Base-by-base conservation (phyloP, 1,140 invertebrate genomes). In the Glossosoma conforme region DNA sequence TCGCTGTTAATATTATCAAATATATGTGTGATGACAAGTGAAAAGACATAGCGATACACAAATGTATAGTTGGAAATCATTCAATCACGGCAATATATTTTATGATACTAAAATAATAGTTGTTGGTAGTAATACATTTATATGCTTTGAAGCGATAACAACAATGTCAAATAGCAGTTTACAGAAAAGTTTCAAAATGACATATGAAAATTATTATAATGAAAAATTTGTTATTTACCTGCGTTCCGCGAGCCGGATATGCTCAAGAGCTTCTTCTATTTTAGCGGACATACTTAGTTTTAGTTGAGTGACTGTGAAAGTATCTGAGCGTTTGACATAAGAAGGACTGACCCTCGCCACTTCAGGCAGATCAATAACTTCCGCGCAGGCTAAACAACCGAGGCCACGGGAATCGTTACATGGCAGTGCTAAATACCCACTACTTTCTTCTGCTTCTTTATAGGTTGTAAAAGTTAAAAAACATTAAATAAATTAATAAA, bases 221-320 rank as follows among this genome's bases (percentile, higher is more conserved):
- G 14, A 42, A 8, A 41, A 36, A 35, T 36, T 32, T 42, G 2
- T 25, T 35, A n/a, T n/a, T 46, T 44, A 87, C 85, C 81, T 81
- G 75, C 89, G 88, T 61, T 90, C 86, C 10, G 86, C 87, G 61
- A 78, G 72, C 52, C 77, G 75, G 52, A 89, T 78, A 58, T 87
- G 81, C 58, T 83, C 82, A 28, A 82, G 72, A 17, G 77, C 87
- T 68, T 89, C 85, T 51, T 86, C 81, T 44, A 83, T 77, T 66
- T 86, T 87, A 41, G 52, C 32, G 2, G 58, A 33, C 60, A 61
- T 61, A n/a, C n/a, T n/a, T n/a, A n/a, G n/a, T n/a, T n/a, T n/a
- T n/a, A n/a, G n/a, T n/a, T n/a, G n/a, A n/a, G n/a, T n/a, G n/a
- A n/a, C n/a, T n/a, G n/a, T n/a, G n/a, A n/a, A n/a, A n/a, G n/a